A percentile compares a stretch with the other conserved stretches of the same genome.
Conservation (phyloP, 2,888 invertebrate species). For the Sesia bembeciformis region DNA sequence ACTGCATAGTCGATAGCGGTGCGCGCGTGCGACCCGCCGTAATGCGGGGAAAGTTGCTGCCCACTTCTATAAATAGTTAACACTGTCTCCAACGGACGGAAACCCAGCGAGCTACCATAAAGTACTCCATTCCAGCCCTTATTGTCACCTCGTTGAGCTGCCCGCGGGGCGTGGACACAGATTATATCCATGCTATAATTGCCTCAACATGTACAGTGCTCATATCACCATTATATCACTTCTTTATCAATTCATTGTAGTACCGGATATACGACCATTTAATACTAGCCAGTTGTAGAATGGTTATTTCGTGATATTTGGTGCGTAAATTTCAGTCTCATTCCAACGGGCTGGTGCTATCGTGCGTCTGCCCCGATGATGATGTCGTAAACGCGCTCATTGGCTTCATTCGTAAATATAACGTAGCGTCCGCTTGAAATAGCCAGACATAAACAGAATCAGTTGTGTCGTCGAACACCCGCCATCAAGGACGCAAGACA, state of each 20-base stretch:
- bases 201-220: too few species aligned
- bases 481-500: conserved; percentile 37
- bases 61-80: conserved; percentile 42
- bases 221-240: neutral
- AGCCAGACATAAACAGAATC: conserved; percentile 30
- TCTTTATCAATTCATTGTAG: neutral
- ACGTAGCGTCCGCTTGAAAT: conserved; percentile 20
- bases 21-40: conserved; percentile 25
- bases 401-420: neutral
- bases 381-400: conserved; percentile 4
- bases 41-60: conserved; percentile 56
- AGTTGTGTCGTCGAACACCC: conserved; percentile 26
- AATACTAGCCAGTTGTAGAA: neutral
- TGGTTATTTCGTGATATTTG: neutral
- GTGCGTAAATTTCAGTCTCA: neutral
- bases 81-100: too few species aligned
- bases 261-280: neutral
- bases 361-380: conserved; percentile 1
- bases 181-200: too few species aligned
- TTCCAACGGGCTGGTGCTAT: conserved; percentile 4
- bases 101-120: too few species aligned
- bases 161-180: too few species aligned
- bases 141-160: too few species aligned
- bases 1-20: conserved; percentile 44
- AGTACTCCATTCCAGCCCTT: too few species aligned